Base-by-base conservation (phyloP, 2,113 vertebrate species). In the Catharus minimus region DNA sequence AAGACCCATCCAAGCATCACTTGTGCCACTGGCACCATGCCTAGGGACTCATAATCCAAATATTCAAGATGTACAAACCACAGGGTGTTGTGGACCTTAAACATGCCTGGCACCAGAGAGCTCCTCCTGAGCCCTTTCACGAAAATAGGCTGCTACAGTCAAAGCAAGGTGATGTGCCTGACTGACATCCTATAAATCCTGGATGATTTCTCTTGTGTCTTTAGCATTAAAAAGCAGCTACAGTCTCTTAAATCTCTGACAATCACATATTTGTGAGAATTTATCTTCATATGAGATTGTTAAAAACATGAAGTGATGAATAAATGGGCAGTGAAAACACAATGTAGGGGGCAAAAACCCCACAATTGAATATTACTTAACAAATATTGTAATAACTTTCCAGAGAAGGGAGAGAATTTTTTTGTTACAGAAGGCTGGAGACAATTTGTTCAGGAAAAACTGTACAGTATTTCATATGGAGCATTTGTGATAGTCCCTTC, bases 41-140 rank as follows among this genome's bases (percentile, higher is more conserved):
- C 89, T 24, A 43, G 38, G 26, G n/a, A 85, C 67, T 76, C 67
- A 86, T 79, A 80, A 88, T 43, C 49, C 73, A 93, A 86, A 49
- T 3, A 5, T 69, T 82, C 72, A 79, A 85, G 82, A 38, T 0
- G 2, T 64, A 81, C 74, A 94, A 93, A 61, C 39, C 75, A 56
- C 13, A 28, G 83, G 80, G 65, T 5, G 1, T 80, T 88, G 60
- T 72, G 73, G 50, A 94, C 92, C 80, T 93, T 91, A 93, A 93
- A 94, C 52, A 71, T 64, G 49, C 28, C 52, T 94, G 92, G 88
- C 86, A 95, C 65, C 60, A 92, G 46, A 56, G 12, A 80, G 43
- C 53, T 75, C 36, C 41, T 77, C 38, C 52, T 87, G 90, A 94
- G 58, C 77, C 20, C 50, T 56, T 86, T 56, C 78, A 81, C 19